Conservation (phyloP, 2,888 invertebrate species). For the Oxystoma pomonae region DNA sequence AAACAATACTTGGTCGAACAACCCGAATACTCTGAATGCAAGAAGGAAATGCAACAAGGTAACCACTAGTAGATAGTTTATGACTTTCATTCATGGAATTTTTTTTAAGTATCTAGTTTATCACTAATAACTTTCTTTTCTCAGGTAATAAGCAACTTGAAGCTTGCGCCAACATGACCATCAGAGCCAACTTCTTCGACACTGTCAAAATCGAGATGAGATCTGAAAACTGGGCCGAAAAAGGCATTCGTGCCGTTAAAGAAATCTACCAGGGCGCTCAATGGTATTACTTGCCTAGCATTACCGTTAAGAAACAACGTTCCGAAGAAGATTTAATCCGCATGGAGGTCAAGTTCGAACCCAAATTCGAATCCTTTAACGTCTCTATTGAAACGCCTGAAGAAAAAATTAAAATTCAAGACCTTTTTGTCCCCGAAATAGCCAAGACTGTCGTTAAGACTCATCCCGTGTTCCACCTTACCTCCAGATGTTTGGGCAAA, state of each 20-base stretch:
- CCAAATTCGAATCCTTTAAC: conserved; percentile 49
- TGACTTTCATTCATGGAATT: no score
- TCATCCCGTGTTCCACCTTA: conserved; percentile 49
- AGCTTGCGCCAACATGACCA: conserved; percentile 56
- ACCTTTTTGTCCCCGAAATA: conserved; percentile 46
- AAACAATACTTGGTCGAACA: conserved; percentile 50
- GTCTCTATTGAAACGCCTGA: conserved; percentile 49
- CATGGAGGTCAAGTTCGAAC: conserved; percentile 47
- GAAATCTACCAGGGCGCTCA: conserved; percentile 49
- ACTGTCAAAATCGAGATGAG: conserved; percentile 49
- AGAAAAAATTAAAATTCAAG: conserved; percentile 43
- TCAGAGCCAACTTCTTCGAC: conserved; percentile 53
- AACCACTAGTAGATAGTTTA: conserved; percentile 31
- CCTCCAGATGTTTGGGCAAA: conserved; percentile 37
- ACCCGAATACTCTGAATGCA: conserved; percentile 50
- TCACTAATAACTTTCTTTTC: no score
- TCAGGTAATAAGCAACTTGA: conserved; percentile 49
- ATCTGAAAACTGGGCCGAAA: conserved; percentile 51
- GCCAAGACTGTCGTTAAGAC: conserved; percentile 41
- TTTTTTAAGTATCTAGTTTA: no score
- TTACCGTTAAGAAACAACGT: conserved; percentile 49
- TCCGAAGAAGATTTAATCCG: conserved; percentile 46
- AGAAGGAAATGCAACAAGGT: conserved; percentile 52
- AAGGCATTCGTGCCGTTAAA: conserved; percentile 49
- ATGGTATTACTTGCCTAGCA: conserved; percentile 47